Percentiles rank a stretch among this genome's conserved stretches.
Evolutionary conservation across 2,888 invertebrate species (phyloP).

Genomic region (Apodemia hepburni): DNA sequence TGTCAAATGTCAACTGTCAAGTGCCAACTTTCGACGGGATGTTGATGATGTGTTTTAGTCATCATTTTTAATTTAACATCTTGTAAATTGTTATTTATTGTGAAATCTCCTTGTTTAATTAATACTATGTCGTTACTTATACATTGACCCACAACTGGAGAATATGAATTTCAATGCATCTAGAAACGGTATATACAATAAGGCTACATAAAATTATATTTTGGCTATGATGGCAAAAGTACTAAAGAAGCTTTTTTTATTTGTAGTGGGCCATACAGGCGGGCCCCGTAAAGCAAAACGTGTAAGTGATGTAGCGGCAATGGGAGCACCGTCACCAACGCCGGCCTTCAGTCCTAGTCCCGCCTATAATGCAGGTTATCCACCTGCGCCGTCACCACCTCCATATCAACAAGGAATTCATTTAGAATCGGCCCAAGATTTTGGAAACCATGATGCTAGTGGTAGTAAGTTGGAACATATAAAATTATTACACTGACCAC

Average conservation of each 20-base stretch:
- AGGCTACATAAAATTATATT: not conserved
- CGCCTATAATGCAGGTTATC: conserved; percentile 45
- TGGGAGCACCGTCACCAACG: conserved; percentile 79
- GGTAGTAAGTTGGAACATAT: conserved; percentile 43
- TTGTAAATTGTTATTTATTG: conserved; percentile 1
- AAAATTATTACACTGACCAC: too few relatives aligned
- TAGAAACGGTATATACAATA: conserved; percentile 56
- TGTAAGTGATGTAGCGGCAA: conserved; percentile 84
- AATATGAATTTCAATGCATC: conserved; percentile 75
- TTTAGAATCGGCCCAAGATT: conserved; percentile 55
- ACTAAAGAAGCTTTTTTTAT: conserved; percentile 17
- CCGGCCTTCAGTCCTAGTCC: conserved; percentile 49
- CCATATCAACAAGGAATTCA: conserved; percentile 65
- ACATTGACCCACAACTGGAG: conserved; percentile 35
- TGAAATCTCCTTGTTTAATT: conserved; percentile 41
- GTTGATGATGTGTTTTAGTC: conserved; percentile 69
- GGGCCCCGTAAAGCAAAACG: conserved; percentile 81
- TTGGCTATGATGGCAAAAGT: conserved; percentile 2
- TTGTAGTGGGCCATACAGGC: conserved; percentile 55
- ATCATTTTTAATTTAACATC: conserved; percentile 38
- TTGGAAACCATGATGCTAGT: conserved; percentile 40
- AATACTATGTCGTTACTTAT: conserved; percentile 49
- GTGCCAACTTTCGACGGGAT: conserved; percentile 39
- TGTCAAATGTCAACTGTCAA: conserved; percentile 23
- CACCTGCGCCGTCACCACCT: conserved; percentile 51